Percentiles rank a stretch among this genome's conserved stretches.
These are phyloP conservation scores for Oreochromis tanganicae DNA, from an alignment of 2,113 vertebrate species.

Conservation along the genomic window DNA sequence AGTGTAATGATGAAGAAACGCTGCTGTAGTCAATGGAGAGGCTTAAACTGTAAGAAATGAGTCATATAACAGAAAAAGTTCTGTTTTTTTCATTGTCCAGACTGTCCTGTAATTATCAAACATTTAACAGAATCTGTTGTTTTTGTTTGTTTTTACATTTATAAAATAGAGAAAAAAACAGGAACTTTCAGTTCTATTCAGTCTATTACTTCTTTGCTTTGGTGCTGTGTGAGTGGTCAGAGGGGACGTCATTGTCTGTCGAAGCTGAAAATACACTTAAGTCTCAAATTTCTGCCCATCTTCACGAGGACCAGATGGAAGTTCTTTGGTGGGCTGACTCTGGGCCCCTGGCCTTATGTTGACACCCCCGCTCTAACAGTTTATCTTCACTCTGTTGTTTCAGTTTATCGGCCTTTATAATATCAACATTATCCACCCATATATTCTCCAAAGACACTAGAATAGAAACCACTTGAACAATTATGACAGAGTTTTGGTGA, in stretches of 20 bases:
- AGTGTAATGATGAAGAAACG: fast-evolving
- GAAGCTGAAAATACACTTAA: neutral
- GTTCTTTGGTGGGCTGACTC: neutral
- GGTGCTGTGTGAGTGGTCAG: neutral
- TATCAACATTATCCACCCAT: neutral
- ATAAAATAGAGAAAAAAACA: neutral
- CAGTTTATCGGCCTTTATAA: neutral
- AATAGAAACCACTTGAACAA: neutral
- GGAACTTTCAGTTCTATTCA: neutral
- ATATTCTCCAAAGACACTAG: neutral
- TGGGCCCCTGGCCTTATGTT: neutral
- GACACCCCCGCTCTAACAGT: neutral
- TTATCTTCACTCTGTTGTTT: neutral
- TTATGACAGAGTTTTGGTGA: neutral
- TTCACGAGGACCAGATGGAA: neutral
- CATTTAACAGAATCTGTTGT: neutral
- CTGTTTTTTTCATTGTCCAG: neutral
- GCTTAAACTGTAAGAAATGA: neutral
- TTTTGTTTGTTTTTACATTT: fast-evolving
- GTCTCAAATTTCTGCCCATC: neutral
- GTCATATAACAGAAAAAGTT: neutral
- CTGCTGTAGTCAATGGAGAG: neutral
- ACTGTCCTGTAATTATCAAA: neutral
- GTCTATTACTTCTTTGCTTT: neutral
- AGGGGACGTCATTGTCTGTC: neutral